Evolutionary conservation across 2,888 invertebrate species (phyloP).

Genomic region (Palloptera scutellata): DNA sequence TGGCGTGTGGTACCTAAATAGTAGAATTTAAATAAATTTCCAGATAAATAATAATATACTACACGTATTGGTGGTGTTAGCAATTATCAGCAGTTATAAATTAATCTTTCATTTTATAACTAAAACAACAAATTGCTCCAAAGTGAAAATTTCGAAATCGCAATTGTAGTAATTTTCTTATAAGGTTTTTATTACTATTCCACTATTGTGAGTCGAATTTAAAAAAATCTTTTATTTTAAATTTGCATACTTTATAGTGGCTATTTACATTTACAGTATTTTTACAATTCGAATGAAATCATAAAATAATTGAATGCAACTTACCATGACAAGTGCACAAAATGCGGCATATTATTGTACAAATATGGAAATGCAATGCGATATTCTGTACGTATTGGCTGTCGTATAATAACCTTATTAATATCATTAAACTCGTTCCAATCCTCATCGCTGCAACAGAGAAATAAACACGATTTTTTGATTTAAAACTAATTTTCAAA

Average conservation of each 20-base stretch:
- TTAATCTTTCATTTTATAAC: slow-evolving; percentile 56
- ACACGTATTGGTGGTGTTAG: slow-evolving; percentile 47
- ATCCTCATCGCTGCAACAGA: slow-evolving; percentile 86
- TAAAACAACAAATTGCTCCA: slow-evolving; percentile 66
- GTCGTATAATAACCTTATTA: slow-evolving; percentile 99
- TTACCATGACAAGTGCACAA: slow-evolving; percentile 98
- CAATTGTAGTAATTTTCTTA: slow-evolving; percentile 68
- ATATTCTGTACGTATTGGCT: slow-evolving; percentile 98
- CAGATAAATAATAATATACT: neutral
- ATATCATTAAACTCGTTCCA: slow-evolving; percentile 99
- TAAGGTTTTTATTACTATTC: slow-evolving; percentile 53
- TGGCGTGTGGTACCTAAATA: slow-evolving; percentile 95
- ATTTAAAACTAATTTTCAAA: neutral
- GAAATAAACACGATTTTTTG: slow-evolving; percentile 10
- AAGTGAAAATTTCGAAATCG: slow-evolving; percentile 64
- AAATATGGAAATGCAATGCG: slow-evolving; percentile 99
- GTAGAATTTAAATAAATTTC: neutral
- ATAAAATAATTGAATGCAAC: slow-evolving; percentile 52
- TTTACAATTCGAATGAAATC: neutral
- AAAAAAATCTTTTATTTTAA: slow-evolving; percentile 12
- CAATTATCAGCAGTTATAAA: slow-evolving; percentile 69
- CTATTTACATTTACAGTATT: slow-evolving; percentile 4
- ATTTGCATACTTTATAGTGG: slow-evolving; percentile 35
- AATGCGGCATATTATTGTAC: slow-evolving; percentile 98
- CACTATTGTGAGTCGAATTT: slow-evolving; percentile 37